Percentiles rank a stretch among this genome's conserved stretches.
phyloP scores from a whole-genome alignment of 2,888 invertebrate genomes.

The Bedellia somnulentella region DNA sequence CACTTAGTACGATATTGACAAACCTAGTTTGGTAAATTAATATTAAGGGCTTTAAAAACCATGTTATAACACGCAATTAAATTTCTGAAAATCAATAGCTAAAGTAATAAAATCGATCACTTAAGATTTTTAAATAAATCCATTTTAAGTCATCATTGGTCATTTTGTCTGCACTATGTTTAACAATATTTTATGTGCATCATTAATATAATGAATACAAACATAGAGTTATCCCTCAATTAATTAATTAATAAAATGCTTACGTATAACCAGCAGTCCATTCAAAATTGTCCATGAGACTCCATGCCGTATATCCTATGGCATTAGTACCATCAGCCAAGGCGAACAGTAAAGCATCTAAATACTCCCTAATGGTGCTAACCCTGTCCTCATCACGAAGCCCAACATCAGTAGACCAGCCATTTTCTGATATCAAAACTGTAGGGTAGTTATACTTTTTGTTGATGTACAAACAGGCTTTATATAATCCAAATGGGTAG shows the following conservation, averaged over 20 bases:
- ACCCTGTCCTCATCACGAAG: conserved; percentile 41
- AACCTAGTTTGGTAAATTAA: too few relatives aligned
- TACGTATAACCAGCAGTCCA: conserved; percentile 34
- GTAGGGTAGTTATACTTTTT: conserved; percentile 26
- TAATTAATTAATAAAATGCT: not conserved
- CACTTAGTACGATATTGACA: too few relatives aligned
- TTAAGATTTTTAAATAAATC: too few relatives aligned
- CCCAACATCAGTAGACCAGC: conserved; percentile 47
- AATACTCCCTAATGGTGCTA: conserved; percentile 31
- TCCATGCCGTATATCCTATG: conserved; percentile 64
- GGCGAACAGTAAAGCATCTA: conserved; percentile 40
- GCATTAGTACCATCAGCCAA: conserved; percentile 50
- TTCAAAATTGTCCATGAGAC: conserved; percentile 69
- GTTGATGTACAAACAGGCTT: conserved; percentile 27
- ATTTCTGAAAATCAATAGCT: too few relatives aligned
- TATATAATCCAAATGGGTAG: conserved; percentile 39
- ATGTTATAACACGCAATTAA: too few relatives aligned
- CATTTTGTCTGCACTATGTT: not conserved
- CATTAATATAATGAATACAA: too few relatives aligned
- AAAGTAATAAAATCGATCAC: not conserved
- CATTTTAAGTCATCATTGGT: not conserved
- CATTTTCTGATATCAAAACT: conserved; percentile 61
- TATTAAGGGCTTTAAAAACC: too few relatives aligned
- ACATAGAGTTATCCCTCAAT: not conserved
- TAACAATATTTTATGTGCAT: not conserved